Percentiles rank a stretch among this genome's conserved stretches.
These are phyloP conservation scores for Theristus sp. DNA, from an alignment of 2,888 invertebrate species.

Conservation along the genomic window DNA sequence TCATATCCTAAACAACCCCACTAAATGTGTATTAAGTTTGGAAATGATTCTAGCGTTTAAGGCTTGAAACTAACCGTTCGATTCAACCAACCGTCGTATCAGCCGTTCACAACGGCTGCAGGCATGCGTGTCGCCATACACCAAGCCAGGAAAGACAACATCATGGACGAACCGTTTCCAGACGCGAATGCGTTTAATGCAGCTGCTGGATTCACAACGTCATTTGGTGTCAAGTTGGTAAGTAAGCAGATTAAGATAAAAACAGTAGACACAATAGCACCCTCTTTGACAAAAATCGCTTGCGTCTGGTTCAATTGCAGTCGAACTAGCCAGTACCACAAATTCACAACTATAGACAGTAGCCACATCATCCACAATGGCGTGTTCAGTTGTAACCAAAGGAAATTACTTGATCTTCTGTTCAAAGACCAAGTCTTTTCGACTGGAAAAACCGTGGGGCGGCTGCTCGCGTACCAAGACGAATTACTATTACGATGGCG, in stretches of 20 bases:
- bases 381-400: no score
- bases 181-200: slow-evolving; percentile 1
- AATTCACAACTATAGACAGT: no score
- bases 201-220: background rate
- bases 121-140: background rate
- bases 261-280: no score
- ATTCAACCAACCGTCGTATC: background rate
- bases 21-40: no score
- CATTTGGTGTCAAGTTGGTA: slow-evolving; percentile 1
- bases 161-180: background rate
- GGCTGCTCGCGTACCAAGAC: background rate
- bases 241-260: background rate
- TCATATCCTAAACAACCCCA: no score
- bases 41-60: no score
- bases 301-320: no score
- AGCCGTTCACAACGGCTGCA: background rate
- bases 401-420: no score
- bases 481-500: background rate
- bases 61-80: background rate
- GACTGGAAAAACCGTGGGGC: background rate
- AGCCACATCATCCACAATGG: no score
- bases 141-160: background rate
- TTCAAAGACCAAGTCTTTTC: background rate
- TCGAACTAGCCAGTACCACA: no score
- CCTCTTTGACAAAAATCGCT: no score